Base-by-base conservation (phyloP, 1,140 invertebrate species). In the Bombyx mandarina region DNA sequence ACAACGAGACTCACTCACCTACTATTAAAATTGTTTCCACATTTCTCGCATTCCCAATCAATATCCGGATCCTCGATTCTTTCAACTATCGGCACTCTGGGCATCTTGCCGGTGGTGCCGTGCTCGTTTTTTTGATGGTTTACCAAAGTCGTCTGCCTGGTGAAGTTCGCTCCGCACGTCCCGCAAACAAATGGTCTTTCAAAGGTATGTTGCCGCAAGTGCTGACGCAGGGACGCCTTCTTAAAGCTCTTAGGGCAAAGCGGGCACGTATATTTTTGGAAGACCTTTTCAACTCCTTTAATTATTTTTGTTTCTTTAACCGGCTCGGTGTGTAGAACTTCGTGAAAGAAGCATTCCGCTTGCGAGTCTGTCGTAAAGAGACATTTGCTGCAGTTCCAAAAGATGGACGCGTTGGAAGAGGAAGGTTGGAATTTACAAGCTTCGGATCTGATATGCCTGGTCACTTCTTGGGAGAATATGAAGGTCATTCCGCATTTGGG, bases 111-210 rank as follows among this genome's bases (percentile, higher is more conserved):
- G 6, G 42, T 44, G 7, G 60, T 35, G 2, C 67, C 65, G 54
- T 92, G 91, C 45, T 82, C 77, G 10, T 67, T 88, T 56, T 82
- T 88, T 3, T 86, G 67, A 67, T 93, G 92, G 54, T 88, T 88
- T 42, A 88, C 75, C 43, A 93, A 79, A 64, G 90, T 91, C 42
- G 89, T 90, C 62, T 90, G 89, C 12, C 91, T 87, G 0, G 90
- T 91, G 73, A 97, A 97, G 45, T 90, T 89, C 1, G 87, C 73
- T 0, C 69, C 70, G 71, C 94, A 95, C 0, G 85, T 79, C 0
- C 70, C 58, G 61, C 94, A 95, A 18, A 89, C 72, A 62, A 90
- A 95, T 0, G 94, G 94, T 62, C 93, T 92, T 72, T 97, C 96
- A 18, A 93, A 91, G 0, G 94, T 95, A 69, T 94, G 94, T 43